A percentile compares a stretch with the other conserved stretches of the same genome.
Evolutionary conservation across 2,797 vertebrate genomes (phyloP).

Genomic region (Sebastes trivittatus): DNA sequence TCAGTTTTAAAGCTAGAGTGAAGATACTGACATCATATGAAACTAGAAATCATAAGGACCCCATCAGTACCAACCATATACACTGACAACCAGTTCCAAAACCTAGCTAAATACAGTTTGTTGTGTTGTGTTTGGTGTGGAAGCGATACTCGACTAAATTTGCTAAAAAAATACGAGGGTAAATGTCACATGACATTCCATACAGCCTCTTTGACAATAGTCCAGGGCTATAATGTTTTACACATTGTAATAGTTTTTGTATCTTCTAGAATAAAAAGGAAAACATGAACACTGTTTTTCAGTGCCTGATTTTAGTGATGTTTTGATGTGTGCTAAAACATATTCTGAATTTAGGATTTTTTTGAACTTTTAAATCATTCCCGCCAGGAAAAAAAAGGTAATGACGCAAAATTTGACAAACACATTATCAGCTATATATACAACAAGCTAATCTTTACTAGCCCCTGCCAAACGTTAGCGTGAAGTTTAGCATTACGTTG

Average conservation of each 20-base stretch:
- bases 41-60: fast-evolving
- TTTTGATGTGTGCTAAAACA: neutral
- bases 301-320: neutral
- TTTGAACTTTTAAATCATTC: neutral
- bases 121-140: neutral
- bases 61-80: too few species aligned
- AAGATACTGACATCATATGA: too few species aligned
- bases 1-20: too few species aligned
- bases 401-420: neutral
- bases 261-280: neutral
- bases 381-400: neutral
- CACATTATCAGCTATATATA: neutral
- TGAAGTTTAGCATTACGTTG: neutral
- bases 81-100: neutral
- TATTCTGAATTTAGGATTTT: neutral
- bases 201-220: neutral
- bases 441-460: neutral
- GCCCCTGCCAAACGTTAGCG: fast-evolving
- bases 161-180: neutral
- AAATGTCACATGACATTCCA: neutral
- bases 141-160: neutral
- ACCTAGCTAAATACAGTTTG: neutral
- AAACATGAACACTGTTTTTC: neutral
- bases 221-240: neutral
- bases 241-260: neutral